phyloP scores from a whole-genome alignment of 2,888 invertebrate genomes.

The Lasiommata megera region DNA sequence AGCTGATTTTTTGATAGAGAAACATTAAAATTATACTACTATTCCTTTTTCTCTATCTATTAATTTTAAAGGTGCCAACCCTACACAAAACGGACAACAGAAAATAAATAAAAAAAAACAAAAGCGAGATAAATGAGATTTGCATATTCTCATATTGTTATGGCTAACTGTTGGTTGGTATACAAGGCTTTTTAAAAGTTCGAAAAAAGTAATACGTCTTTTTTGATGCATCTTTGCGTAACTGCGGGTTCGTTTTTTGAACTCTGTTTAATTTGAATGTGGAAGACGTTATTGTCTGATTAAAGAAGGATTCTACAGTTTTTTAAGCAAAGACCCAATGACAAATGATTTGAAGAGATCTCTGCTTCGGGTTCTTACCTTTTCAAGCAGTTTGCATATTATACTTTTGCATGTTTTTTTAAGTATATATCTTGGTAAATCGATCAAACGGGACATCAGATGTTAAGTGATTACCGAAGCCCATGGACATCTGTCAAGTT shows the following conservation, averaged over 20 bases:
- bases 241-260: conserved; percentile 51
- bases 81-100: conserved; percentile 36
- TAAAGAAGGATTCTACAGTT: neutral
- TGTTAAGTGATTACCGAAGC: no score
- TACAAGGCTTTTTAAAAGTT: conserved; percentile 45
- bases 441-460: no score
- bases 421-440: no score
- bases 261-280: conserved; percentile 38
- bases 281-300: conserved; percentile 1
- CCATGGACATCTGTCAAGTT: no score
- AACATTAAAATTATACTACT: no score
- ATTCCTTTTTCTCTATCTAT: neutral
- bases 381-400: neutral
- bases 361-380: neutral
- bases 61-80: neutral
- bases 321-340: neutral
- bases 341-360: neutral
- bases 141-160: conserved; percentile 69
- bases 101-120: conserved; percentile 46
- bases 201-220: conserved; percentile 37
- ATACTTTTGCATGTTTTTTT: no score
- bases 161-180: conserved; percentile 51
- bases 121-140: conserved; percentile 64
- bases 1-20: no score
- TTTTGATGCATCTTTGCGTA: conserved; percentile 73